phyloP scores from a whole-genome alignment of 2,113 vertebrate genomes.

The Nicator chloris region DNA sequence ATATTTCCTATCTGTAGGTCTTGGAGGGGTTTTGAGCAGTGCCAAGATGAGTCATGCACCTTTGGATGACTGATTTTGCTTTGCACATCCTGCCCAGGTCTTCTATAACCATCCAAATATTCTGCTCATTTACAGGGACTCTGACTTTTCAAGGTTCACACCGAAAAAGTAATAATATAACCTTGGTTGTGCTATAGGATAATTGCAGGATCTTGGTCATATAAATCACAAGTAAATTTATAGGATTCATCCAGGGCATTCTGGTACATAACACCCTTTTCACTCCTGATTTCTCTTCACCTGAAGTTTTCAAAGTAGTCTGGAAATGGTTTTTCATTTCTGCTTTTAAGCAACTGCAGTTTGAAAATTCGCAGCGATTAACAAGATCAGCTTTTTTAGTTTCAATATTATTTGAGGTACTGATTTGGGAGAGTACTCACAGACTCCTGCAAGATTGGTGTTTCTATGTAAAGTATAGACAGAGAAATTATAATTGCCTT shows the following conservation, averaged over 20 bases:
- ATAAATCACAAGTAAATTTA: neutral
- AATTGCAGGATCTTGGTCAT: neutral
- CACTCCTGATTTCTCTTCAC: neutral
- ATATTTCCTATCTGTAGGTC: neutral
- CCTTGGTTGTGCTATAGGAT: neutral
- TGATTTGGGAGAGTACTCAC: neutral
- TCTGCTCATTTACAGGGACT: neutral
- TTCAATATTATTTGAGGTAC: neutral
- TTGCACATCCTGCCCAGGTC: neutral
- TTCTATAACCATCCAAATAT: neutral
- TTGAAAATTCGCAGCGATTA: neutral
- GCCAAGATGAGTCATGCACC: neutral
- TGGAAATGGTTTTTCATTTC: neutral
- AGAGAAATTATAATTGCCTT: neutral
- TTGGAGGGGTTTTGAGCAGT: neutral
- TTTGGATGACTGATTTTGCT: neutral
- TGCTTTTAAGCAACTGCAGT: neutral
- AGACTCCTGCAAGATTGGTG: neutral
- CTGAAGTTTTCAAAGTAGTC: neutral
- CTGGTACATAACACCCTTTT: neutral
- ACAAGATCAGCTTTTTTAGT: neutral
- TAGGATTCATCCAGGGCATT: neutral
- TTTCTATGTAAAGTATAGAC: neutral
- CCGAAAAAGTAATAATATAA: neutral
- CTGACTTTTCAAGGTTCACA: neutral